Base-by-base conservation (phyloP, 2,888 invertebrate genomes). In the Melikaiella ostensackeni region DNA sequence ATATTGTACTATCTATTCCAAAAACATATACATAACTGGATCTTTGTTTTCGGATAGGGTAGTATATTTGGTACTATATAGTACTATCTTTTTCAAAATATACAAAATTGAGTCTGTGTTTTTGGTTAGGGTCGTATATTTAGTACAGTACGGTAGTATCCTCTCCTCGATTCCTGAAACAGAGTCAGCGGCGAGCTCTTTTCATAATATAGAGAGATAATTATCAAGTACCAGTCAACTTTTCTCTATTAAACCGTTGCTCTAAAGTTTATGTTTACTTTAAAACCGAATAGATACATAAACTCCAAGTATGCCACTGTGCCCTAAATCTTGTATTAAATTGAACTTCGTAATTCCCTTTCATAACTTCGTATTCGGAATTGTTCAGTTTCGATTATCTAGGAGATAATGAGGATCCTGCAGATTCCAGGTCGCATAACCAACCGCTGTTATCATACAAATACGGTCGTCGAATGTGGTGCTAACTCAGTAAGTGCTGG, bases 401-500 rank as follows among this genome's bases (percentile, higher is more conserved):
- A 27, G 66, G 27, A 38, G 42, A 42, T 64, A 64, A 64, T 64
- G 42, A 64, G 66, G 42, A 50, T 50, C 50, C n/a, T 50, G n/a
- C 50, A 46, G 66, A 66, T 66, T 66, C 66, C 42, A 38, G 66
- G 66, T 30, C 66, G 42, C 66, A 66, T 66, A 42, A 66, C 66
- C 66, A 50, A 50, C n/a, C 50, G n/a, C 50, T 50, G 50, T 50
- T 50, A 50, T 50, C 9, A 66, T 46, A 46, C 42, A 21, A 66
- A 66, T 66, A 66, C 66, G 19, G 70, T 76, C 55, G 74, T 19
- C 27, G 21, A 2, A 24, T 50, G 63, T 38, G 57, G 62, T 81
- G 66, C 78, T 61, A 55, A 55, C 21, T 55, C 50, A 21, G 21
- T 55, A 9, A 55, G 62, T 81, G 62, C 78, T 59, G 77, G 64